Evolutionary conservation across 2,888 invertebrate genomes (phyloP).

Genomic region (Eupithecia subumbrata): DNA sequence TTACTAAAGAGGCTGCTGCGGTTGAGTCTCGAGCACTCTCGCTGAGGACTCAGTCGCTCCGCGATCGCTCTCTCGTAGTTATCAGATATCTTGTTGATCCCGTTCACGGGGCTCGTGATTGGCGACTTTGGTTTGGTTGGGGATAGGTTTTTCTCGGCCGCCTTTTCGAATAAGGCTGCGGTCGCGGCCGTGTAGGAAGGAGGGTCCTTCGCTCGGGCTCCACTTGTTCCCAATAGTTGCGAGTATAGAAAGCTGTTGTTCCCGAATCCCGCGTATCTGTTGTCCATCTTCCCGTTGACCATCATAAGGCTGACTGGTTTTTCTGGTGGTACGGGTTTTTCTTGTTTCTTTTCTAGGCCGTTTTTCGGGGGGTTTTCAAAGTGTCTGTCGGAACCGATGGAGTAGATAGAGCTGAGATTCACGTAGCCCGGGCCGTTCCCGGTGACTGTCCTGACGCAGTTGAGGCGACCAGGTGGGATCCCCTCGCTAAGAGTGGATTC

Average conservation of each 20-base stretch:
- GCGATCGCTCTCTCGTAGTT: slow-evolving; percentile 79
- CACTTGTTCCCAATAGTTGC: slow-evolving; percentile 66
- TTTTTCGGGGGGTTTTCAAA: slow-evolving; percentile 54
- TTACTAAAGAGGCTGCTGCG: slow-evolving; percentile 75
- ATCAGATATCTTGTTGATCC: slow-evolving; percentile 79
- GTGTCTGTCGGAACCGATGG: slow-evolving; percentile 68
- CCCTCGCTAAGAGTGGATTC: slow-evolving; percentile 75
- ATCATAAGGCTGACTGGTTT: slow-evolving; percentile 80
- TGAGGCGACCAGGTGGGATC: slow-evolving; percentile 41
- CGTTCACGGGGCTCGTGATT: slow-evolving; percentile 71
- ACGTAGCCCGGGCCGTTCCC: slow-evolving; percentile 60
- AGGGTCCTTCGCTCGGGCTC: slow-evolving; percentile 71
- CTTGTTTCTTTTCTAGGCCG: slow-evolving; percentile 67
- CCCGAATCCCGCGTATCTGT: slow-evolving; percentile 69
- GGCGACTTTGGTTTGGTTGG: slow-evolving; percentile 63
- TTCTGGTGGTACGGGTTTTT: slow-evolving; percentile 78
- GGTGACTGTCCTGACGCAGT: slow-evolving; percentile 47
- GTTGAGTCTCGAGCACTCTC: slow-evolving; percentile 66
- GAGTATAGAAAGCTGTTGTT: slow-evolving; percentile 81
- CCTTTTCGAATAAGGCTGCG: slow-evolving; percentile 64
- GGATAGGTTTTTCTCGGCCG: slow-evolving; percentile 56
- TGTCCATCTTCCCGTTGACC: slow-evolving; percentile 78
- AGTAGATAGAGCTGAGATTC: slow-evolving; percentile 79
- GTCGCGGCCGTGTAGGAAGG: slow-evolving; percentile 75
- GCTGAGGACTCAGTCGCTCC: slow-evolving; percentile 72